A percentile compares a stretch with the other conserved stretches of the same genome.
phyloP scores from a whole-genome alignment of 2,797 vertebrate genomes.

The Gymnothorax reevesii region DNA sequence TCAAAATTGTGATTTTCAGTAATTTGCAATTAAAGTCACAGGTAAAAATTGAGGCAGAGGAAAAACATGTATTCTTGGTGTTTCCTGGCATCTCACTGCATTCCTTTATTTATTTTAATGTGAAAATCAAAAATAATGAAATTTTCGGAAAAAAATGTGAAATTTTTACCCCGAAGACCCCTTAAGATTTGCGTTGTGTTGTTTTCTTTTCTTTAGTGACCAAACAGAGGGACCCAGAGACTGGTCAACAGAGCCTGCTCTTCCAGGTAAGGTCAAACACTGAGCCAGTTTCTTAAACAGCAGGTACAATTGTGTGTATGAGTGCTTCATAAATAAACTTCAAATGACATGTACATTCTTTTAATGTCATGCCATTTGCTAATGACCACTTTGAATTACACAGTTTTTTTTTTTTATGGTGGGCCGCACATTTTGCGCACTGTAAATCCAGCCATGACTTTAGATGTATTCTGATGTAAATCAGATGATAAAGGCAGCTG shows the following conservation, averaged over 20 bases:
- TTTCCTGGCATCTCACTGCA: too few relatives aligned
- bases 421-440: background rate
- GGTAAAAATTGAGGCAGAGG: too few relatives aligned
- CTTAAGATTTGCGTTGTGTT: background rate
- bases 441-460: background rate
- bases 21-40: too few relatives aligned
- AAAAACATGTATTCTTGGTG: too few relatives aligned
- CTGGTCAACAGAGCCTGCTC: constrained; percentile 90
- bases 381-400: too few relatives aligned
- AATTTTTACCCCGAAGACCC: too few relatives aligned
- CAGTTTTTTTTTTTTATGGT: background rate
- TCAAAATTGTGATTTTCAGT: too few relatives aligned
- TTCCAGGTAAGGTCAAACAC: constrained; percentile 82
- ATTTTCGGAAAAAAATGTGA: too few relatives aligned
- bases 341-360: too few relatives aligned
- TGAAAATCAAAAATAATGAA: too few relatives aligned
- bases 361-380: too few relatives aligned
- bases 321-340: background rate
- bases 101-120: too few relatives aligned
- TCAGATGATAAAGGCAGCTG: background rate
- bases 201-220: constrained; percentile 76
- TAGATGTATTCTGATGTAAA: background rate
- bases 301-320: background rate
- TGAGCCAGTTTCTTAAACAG: background rate
- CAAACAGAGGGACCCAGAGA: constrained; percentile 93